Conservation (phyloP, 2,888 invertebrate species). For the Scaptomyza cyrtandrae region DNA sequence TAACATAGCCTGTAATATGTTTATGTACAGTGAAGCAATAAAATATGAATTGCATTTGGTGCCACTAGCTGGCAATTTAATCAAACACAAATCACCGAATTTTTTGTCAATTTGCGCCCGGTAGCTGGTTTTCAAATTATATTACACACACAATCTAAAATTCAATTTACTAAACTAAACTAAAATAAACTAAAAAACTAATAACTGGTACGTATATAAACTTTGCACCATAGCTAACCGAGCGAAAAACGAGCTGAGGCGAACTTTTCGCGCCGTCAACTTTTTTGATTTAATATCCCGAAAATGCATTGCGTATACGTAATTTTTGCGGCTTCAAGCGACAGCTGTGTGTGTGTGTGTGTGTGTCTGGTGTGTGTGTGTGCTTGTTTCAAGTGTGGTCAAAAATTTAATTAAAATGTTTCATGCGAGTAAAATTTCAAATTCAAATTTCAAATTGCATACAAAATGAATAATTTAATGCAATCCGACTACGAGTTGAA, state of each 20-base stretch:
- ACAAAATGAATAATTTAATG: conserved; percentile 74
- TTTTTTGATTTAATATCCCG: conserved; percentile 71
- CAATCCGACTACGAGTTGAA: conserved; percentile 39
- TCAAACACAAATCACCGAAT: conserved; percentile 30
- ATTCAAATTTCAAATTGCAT: conserved; percentile 60
- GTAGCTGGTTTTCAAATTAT: conserved; percentile 39
- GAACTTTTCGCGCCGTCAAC: conserved; percentile 57
- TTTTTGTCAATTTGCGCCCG: conserved; percentile 28
- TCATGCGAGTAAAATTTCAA: conserved; percentile 57
- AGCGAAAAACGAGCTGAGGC: conserved; percentile 39
- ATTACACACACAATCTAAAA: conserved; percentile 38
- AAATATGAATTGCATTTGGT: conserved; percentile 38
- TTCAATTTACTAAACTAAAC: conserved; percentile 35
- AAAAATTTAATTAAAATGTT: conserved; percentile 75
- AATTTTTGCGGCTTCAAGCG: conserved; percentile 70
- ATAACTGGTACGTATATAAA: conserved; percentile 10
- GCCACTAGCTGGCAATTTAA: conserved; percentile 18
- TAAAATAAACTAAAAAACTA: not conserved
- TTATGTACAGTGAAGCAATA: conserved; percentile 20
- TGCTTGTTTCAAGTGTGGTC: conserved; percentile 40
- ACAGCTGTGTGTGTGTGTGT: conserved; percentile 28
- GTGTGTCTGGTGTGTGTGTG: conserved; percentile 7
- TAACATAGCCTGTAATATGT: not conserved
- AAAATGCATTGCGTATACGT: conserved; percentile 68
- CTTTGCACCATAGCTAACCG: conserved; percentile 44